Evolutionary conservation across 1,140 invertebrate genomes (phyloP).

Genomic region (Conopomorpha cramerella): DNA sequence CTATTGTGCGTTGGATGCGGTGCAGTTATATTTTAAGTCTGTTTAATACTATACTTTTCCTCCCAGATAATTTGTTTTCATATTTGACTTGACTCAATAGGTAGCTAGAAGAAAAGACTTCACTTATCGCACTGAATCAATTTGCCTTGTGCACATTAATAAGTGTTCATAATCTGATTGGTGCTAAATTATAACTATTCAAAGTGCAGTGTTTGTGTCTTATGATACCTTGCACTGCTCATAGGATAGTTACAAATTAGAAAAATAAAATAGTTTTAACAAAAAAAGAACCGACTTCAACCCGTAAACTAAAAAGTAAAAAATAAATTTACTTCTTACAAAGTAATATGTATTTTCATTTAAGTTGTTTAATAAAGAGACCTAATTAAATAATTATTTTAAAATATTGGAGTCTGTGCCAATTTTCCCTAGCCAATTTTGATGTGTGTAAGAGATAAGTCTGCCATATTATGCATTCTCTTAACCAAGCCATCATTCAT

Average conservation of each 20-base stretch:
- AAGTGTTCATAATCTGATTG: conserved; percentile 10
- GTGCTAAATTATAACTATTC: conserved; percentile 30
- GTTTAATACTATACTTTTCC: neutral
- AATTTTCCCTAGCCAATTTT: too few relatives aligned
- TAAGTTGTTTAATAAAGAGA: too few relatives aligned
- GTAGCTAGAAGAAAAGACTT: neutral
- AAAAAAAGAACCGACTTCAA: too few relatives aligned
- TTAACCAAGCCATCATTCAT: too few relatives aligned
- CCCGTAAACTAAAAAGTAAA: too few relatives aligned
- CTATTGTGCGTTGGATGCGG: neutral
- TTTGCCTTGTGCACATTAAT: neutral
- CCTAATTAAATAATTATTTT: too few relatives aligned
- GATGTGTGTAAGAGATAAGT: too few relatives aligned
- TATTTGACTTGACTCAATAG: neutral
- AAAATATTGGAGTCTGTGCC: too few relatives aligned
- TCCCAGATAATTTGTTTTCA: neutral
- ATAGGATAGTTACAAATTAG: conserved; percentile 44
- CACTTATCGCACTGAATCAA: neutral
- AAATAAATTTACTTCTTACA: too few relatives aligned
- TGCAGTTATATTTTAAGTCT: neutral
- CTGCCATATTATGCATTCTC: too few relatives aligned
- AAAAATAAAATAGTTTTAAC: too few relatives aligned
- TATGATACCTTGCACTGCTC: conserved; percentile 30
- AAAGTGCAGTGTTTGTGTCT: conserved; percentile 38
- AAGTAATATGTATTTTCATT: too few relatives aligned